Percentiles rank a stretch among this genome's conserved stretches.
These are phyloP conservation scores for Avahi laniger DNA, from an alignment of 2,797 vertebrate species.

Conservation along the genomic window DNA sequence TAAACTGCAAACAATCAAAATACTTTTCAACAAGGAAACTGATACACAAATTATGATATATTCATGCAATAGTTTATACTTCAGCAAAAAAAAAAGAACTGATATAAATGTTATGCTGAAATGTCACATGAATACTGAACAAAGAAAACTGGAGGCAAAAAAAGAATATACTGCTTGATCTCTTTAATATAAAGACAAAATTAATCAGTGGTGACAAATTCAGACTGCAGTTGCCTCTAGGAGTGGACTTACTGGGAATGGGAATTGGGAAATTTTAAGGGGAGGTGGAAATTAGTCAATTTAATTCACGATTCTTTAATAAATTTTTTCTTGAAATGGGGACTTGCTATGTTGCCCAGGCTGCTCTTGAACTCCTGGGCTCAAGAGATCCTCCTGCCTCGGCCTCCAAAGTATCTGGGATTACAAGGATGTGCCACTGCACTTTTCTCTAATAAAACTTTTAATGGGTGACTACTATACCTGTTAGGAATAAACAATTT, in stretches of 20 bases:
- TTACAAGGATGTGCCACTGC: not conserved
- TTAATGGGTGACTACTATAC: not conserved
- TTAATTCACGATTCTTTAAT: not conserved
- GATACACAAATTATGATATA: not conserved
- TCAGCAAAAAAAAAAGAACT: not conserved
- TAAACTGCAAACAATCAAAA: not conserved
- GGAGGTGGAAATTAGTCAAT: not conserved
- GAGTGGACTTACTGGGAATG: not conserved
- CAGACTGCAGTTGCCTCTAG: not conserved
- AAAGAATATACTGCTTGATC: not conserved
- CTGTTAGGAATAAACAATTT: not conserved
- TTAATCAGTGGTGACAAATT: not conserved
- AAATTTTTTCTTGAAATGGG: not conserved
- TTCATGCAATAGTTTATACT: not conserved
- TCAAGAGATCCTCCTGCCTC: not conserved
- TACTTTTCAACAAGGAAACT: not conserved
- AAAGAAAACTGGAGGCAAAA: not conserved
- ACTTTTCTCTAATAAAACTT: not conserved
- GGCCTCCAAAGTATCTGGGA: not conserved
- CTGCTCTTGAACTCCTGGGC: not conserved
- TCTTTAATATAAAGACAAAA: not conserved
- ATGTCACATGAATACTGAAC: not conserved
- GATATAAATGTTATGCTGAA: not conserved
- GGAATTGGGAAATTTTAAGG: not conserved
- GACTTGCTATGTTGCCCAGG: not conserved